Base-by-base conservation (phyloP, 2,797 vertebrate genomes). In the Sarcoramphus papa region DNA sequence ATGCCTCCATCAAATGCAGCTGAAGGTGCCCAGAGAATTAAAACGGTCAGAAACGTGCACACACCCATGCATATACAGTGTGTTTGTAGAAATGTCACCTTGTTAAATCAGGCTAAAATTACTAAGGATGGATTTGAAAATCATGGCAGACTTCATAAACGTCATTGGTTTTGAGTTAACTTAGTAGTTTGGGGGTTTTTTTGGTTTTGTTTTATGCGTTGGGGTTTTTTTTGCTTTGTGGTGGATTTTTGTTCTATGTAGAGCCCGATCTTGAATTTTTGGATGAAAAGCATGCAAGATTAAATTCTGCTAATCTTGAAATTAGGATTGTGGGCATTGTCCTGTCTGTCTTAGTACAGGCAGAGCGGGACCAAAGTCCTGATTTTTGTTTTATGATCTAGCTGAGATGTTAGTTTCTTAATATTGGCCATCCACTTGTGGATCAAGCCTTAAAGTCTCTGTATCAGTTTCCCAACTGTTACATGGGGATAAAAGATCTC, bases 21-120 rank as follows among this genome's bases (percentile, higher is more conserved):
- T 50, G 54, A 35, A 91, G 60, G 40, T 41, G 60, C 47, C 27
- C 43, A 30, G 91, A 20, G 69, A 37, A 63, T 31, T n/a, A 17
- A 54, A 72, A 10, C 1, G 0, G 13, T n/a, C 57, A 27, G 33
- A 56, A 50, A 41, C 2, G 35, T 2, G 40, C 33, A 2, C 27
- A 2, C 23, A 16, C 35, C 40, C 33, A 5, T 17, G 20, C 68
- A 3, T 7, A 37, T 6, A 4, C 25, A 6, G 28, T 11, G 16
- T 17, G 35, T 40, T 35, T 45, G 60, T 19, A 24, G 41, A 23
- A 19, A 56, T 14, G 30, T 14, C 67, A 21, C 57, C 65, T 25
- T 10, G 45, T 69, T 56, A 33, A 41, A 35, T 63, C 54, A 14
- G 50, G 45, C 56, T 70, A 30, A 63, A 69, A 37, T 41, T 27